phyloP scores from a whole-genome alignment of 2,797 vertebrate species.

The Podargus strigoides region DNA sequence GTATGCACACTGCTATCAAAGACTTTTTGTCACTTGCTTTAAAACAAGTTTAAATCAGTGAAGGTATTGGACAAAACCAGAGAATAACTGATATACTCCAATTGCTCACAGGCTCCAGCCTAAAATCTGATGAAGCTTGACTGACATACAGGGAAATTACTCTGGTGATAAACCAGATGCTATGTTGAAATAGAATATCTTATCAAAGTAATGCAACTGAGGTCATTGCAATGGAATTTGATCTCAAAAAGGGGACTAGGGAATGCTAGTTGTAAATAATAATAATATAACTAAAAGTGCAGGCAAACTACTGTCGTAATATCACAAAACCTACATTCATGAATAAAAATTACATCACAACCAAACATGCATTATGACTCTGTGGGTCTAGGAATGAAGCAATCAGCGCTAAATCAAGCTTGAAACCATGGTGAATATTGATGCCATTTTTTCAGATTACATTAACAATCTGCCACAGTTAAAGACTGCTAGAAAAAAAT shows the following conservation, averaged over 20 bases:
- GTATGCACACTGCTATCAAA: neutral
- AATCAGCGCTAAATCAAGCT: slow-evolving; percentile 35
- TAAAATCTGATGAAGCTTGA: slow-evolving; percentile 15
- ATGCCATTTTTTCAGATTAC: neutral
- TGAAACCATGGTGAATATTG: slow-evolving; percentile 18
- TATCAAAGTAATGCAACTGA: slow-evolving; percentile 1
- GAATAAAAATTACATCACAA: slow-evolving; percentile 14
- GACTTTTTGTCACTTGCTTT: neutral
- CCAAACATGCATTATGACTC: neutral
- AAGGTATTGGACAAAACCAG: neutral
- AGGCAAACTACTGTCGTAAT: neutral
- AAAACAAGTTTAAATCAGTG: neutral
- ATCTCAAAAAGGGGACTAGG: neutral
- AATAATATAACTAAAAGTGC: neutral
- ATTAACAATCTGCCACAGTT: slow-evolving; percentile 13
- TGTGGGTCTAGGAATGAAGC: neutral
- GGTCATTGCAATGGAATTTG: neutral
- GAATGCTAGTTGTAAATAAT: slow-evolving; percentile 6
- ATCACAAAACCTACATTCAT: neutral
- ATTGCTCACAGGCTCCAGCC: neutral
- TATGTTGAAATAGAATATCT: neutral
- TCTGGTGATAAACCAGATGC: slow-evolving; percentile 41
- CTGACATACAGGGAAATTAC: neutral
- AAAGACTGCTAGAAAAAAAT: neutral
- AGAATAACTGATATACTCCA: neutral